phyloP scores from a whole-genome alignment of 2,113 vertebrate species.

The Prolemur simus region DNA sequence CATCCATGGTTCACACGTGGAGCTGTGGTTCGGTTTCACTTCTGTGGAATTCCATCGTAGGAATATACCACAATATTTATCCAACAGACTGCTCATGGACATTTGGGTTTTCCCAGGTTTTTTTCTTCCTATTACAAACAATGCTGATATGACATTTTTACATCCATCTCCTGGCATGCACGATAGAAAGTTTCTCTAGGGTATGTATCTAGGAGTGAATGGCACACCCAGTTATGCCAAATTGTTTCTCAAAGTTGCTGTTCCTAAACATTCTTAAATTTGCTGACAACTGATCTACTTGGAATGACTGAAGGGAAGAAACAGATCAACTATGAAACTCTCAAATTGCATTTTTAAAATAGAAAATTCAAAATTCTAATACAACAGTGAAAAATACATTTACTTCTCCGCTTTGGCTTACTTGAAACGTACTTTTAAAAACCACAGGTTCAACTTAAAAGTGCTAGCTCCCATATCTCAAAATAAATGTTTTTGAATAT shows the following conservation, averaged over 20 bases:
- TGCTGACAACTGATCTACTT: slow-evolving; percentile 31
- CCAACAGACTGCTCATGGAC: neutral
- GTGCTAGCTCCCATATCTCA: neutral
- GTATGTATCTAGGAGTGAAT: neutral
- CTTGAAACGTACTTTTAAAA: slow-evolving; percentile 54
- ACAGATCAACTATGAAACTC: slow-evolving; percentile 28
- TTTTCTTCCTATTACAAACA: slow-evolving; percentile 42
- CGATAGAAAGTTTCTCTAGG: neutral
- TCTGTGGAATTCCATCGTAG: slow-evolving; percentile 5
- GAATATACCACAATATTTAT: neutral
- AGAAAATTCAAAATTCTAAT: slow-evolving; percentile 58
- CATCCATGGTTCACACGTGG: neutral
- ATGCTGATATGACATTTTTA: slow-evolving; percentile 5
- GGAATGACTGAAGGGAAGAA: neutral
- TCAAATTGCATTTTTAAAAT: slow-evolving; percentile 28
- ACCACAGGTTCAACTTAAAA: slow-evolving; percentile 46
- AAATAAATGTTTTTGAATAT: slow-evolving; percentile 53
- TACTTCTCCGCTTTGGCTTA: slow-evolving; percentile 52
- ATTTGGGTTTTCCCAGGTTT: neutral
- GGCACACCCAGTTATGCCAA: neutral
- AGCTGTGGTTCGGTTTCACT: neutral
- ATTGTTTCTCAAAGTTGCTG: neutral
- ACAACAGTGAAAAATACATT: slow-evolving; percentile 55
- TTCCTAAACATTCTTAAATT: slow-evolving; percentile 15
- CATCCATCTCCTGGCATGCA: slow-evolving; percentile 22